Conservation (phyloP, 2,113 vertebrate species). For the Equus quagga region DNA sequence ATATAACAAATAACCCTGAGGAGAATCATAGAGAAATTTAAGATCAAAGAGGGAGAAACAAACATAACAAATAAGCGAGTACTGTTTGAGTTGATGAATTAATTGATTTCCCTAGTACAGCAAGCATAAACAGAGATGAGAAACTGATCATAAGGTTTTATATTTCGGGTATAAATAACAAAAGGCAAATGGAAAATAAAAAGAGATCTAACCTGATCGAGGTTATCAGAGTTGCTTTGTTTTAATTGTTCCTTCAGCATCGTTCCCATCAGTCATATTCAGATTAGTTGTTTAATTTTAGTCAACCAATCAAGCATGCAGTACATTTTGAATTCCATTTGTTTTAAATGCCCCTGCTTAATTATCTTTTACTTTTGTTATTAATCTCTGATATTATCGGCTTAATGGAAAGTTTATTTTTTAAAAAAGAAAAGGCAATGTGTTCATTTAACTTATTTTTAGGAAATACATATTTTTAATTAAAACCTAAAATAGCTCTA, state of each 20-base stretch:
- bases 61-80: slow-evolving; percentile 59
- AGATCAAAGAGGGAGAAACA: slow-evolving; percentile 77
- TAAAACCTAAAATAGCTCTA: slow-evolving; percentile 69
- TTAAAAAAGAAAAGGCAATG: slow-evolving; percentile 73
- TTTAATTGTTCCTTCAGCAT: slow-evolving; percentile 74
- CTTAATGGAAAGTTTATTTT: slow-evolving; percentile 58
- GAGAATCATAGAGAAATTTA: slow-evolving; percentile 78
- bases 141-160: not conserved
- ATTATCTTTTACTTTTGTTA: slow-evolving; percentile 82
- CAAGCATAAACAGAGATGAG: slow-evolving; percentile 65
- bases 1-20: slow-evolving; percentile 69
- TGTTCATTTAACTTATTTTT: slow-evolving; percentile 77
- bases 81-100: slow-evolving; percentile 72
- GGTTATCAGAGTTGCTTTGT: slow-evolving; percentile 61
- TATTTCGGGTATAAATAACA: not conserved
- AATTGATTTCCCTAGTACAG: slow-evolving; percentile 68
- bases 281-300: slow-evolving; percentile 86
- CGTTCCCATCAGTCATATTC: slow-evolving; percentile 80
- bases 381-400: slow-evolving; percentile 77
- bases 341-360: slow-evolving; percentile 81
- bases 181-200: not conserved
- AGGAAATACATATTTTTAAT: slow-evolving; percentile 70
- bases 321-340: slow-evolving; percentile 81
- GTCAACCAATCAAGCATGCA: slow-evolving; percentile 74
- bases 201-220: not conserved